Base-by-base conservation (phyloP, 2,113 vertebrate genomes). In the Phyllopteryx taeniolatus region DNA sequence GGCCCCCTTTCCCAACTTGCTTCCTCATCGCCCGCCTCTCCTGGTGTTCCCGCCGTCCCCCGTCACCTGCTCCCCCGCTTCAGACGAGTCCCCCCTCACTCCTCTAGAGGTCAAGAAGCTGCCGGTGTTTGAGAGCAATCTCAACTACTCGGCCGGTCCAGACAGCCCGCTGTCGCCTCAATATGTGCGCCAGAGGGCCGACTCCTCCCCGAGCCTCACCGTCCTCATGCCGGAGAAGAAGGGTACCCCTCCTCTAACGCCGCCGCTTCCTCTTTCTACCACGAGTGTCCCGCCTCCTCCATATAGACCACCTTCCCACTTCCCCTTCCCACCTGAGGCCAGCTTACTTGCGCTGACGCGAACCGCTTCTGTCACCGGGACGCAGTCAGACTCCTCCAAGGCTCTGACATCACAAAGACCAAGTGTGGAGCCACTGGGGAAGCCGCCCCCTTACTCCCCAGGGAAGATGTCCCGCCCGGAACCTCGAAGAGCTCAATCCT, bases 51-150 rank as follows among this genome's bases (percentile, higher is more conserved):
- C 97, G 4, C 96, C 97, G 0, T 95, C 96, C 0, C 96, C 96
- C 0, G 94, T 95, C 51, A 96, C 95, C 43, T 95, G 96, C 83
- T 98, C 96, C n/a, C 97, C 96, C 0, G 96, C 96, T 42, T 98
- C 96, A 2, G 97, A 99, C 60, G 96, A 99, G 85, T 99, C 96
- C 0, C 97, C 97, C 1, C 89, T 99, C 74, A 99, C 97, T 11
- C 97, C 97, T 0, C 86, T 99, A 9, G 97, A 99, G 87, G 96
- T 98, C 31, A 98, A 98, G 83, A 96, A 96, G 83, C 92, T 99
- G 73, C 97, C 97, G 0, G 94, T 98, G 72, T 93, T 99, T 71
- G 96, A 98, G 83, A 96, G 96, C 20, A 96, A 94, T 81, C 91
- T 97, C 33, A 98, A 95, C 89, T 98, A 95, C 70, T 88, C 94